Conservation (phyloP, 2,888 invertebrate species). For the Hypomecis punctinalis region DNA sequence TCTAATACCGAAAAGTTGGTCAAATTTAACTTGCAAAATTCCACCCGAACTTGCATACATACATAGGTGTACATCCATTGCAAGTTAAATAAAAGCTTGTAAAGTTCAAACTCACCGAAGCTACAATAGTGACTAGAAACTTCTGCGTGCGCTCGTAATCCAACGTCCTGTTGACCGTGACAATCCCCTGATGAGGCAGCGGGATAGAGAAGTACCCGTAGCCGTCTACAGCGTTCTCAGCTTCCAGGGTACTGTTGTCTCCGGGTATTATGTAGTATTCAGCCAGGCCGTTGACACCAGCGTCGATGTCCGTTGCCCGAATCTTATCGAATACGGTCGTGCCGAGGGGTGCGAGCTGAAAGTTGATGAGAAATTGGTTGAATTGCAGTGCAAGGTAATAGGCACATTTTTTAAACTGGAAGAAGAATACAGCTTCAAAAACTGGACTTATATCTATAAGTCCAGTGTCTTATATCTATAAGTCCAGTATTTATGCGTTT, state of each 20-base stretch:
- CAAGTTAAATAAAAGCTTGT: too few species aligned
- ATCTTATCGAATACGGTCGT: slow-evolving; percentile 94
- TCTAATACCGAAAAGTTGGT: too few species aligned
- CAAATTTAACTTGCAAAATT: too few species aligned
- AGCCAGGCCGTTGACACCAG: slow-evolving; percentile 94
- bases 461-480: too few species aligned
- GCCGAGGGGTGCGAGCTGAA: slow-evolving; percentile 94
- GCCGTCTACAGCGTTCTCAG: slow-evolving; percentile 88
- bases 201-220: slow-evolving; percentile 94
- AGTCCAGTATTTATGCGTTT: too few species aligned
- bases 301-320: slow-evolving; percentile 92
- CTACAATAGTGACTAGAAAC: slow-evolving; percentile 94
- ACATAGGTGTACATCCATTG: too few species aligned
- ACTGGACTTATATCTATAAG: too few species aligned
- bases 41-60: too few species aligned
- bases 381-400: neutral
- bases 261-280: slow-evolving; percentile 94
- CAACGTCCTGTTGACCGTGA: slow-evolving; percentile 93
- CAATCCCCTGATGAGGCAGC: slow-evolving; percentile 94
- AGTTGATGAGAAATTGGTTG: slow-evolving; percentile 44
- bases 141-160: slow-evolving; percentile 95
- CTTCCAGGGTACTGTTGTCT: slow-evolving; percentile 70
- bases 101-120: slow-evolving; percentile 90
- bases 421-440: too few species aligned
- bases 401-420: too few species aligned